These are phyloP conservation scores for Myripristis jacobus DNA, from an alignment of 2,797 vertebrate species.

Conservation along the genomic window DNA sequence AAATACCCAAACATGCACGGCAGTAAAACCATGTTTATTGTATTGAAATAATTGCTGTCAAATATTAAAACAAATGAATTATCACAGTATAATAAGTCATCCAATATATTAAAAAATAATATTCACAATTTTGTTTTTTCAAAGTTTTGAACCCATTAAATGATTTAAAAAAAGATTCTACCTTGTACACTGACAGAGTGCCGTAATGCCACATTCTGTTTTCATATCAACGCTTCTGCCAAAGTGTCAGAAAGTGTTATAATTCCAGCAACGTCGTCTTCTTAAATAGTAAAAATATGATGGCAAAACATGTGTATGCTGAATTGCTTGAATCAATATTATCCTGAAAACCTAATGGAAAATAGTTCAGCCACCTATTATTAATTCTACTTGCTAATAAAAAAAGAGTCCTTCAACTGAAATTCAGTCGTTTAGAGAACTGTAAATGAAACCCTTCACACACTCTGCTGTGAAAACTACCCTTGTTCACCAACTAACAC, in stretches of 20 bases:
- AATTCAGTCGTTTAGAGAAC: constrained; percentile 18
- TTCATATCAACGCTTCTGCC: constrained; percentile 7
- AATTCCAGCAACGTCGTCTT: neutral
- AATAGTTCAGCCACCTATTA: constrained; percentile 3
- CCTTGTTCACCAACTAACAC: too few relatives aligned
- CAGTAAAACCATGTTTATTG: constrained; percentile 33
- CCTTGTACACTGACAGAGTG: neutral
- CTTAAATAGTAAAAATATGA: constrained; percentile 16
- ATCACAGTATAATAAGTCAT: constrained; percentile 38
- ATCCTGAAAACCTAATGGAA: neutral
- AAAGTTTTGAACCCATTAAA: constrained; percentile 19
- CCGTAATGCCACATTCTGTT: constrained; percentile 13
- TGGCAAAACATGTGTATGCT: neutral
- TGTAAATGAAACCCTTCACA: constrained; percentile 20
- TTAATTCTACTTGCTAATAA: neutral
- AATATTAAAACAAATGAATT: constrained; percentile 1
- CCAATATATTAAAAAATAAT: constrained; percentile 32
- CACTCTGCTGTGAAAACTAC: neutral
- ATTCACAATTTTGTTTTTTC: constrained; percentile 24
- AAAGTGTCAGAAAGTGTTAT: neutral
- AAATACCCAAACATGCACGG: constrained; percentile 14
- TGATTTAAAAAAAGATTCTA: constrained; percentile 35
- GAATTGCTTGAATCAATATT: constrained; percentile 2
- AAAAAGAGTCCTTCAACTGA: constrained; percentile 5
- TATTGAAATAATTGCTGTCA: constrained; percentile 14